These are phyloP conservation scores for Puma concolor DNA, from an alignment of 2,113 vertebrate species.

Conservation along the genomic window DNA sequence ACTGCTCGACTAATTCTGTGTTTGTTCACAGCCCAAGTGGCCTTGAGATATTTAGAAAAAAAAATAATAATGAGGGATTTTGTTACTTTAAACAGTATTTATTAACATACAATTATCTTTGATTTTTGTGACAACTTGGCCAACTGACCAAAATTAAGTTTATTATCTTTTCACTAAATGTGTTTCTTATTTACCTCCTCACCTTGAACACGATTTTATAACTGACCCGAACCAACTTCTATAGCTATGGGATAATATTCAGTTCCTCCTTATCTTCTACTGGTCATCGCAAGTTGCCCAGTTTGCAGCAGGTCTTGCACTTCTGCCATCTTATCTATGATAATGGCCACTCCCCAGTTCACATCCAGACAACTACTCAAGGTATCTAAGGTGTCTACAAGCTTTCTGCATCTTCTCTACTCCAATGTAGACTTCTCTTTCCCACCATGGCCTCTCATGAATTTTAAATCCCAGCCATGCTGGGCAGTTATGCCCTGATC, in stretches of 20 bases:
- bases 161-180: not conserved
- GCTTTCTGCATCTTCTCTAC: not conserved
- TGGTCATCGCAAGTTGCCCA: rapidly evolving
- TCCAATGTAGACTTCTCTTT: not conserved
- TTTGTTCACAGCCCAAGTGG: not conserved
- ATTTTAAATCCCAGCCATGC: not conserved
- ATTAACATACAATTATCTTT: not conserved
- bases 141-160: not conserved
- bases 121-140: not conserved
- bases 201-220: not conserved
- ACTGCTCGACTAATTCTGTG: not conserved
- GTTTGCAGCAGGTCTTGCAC: not conserved
- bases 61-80: not conserved
- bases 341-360: not conserved
- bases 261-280: not conserved
- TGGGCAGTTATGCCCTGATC: not conserved
- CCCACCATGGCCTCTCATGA: not conserved
- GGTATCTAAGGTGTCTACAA: not conserved
- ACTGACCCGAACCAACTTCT: not conserved
- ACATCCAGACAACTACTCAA: not conserved
- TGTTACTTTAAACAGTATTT: not conserved
- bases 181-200: not conserved
- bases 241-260: not conserved
- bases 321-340: not conserved
- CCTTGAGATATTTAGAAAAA: not conserved